phyloP scores from a whole-genome alignment of 2,888 invertebrate species.

The Tetropium fuscum region DNA sequence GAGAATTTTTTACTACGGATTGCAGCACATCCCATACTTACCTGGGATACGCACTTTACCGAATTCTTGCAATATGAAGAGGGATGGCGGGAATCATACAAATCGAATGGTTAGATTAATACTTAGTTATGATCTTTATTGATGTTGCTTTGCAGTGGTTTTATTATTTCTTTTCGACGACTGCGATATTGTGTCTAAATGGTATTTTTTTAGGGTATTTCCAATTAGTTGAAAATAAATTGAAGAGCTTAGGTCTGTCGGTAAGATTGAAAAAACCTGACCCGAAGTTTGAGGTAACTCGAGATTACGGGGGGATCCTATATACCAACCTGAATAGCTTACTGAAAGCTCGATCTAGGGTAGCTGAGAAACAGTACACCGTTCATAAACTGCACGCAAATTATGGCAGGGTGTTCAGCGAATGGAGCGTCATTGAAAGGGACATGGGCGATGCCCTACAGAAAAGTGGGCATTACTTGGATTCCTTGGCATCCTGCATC shows the following conservation, averaged over 20 bases:
- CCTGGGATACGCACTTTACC: slow-evolving; percentile 81
- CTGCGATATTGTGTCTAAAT: too few species aligned
- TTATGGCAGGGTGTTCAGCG: slow-evolving; percentile 81
- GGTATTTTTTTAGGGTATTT: slow-evolving; percentile 76
- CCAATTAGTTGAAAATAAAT: slow-evolving; percentile 81
- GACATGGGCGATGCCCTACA: slow-evolving; percentile 83
- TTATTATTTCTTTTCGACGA: not conserved
- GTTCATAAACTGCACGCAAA: slow-evolving; percentile 84
- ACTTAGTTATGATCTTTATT: too few species aligned
- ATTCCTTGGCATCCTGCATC: slow-evolving; percentile 61
- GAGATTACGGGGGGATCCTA: slow-evolving; percentile 80
- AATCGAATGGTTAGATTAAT: slow-evolving; percentile 73
- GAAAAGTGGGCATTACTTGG: slow-evolving; percentile 75
- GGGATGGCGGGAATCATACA: slow-evolving; percentile 83
- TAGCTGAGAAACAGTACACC: slow-evolving; percentile 81
- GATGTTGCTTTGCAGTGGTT: not conserved
- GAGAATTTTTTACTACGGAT: slow-evolving; percentile 84
- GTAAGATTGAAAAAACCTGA: slow-evolving; percentile 81
- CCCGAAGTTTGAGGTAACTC: slow-evolving; percentile 79
- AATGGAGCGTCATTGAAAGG: slow-evolving; percentile 87
- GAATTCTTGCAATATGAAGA: slow-evolving; percentile 84
- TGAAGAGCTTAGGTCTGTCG: slow-evolving; percentile 80
- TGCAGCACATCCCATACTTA: slow-evolving; percentile 80
- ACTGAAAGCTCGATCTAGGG: slow-evolving; percentile 73
- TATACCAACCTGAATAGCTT: slow-evolving; percentile 73